Conservation (phyloP, 2,797 vertebrate genomes). For the Syngnathus rostellatus region DNA sequence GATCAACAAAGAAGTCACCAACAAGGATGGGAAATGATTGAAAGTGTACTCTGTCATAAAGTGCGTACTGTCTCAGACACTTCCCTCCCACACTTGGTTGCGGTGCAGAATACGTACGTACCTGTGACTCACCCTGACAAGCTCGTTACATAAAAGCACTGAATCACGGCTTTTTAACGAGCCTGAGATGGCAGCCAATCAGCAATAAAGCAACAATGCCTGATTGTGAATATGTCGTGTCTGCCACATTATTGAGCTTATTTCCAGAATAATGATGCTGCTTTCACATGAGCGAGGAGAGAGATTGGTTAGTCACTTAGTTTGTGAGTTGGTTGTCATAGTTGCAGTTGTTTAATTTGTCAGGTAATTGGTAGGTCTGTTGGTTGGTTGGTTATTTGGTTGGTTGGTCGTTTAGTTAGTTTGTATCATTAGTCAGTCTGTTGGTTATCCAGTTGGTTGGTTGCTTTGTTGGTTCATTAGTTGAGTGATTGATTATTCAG, state of each 20-base stretch:
- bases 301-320: neutral
- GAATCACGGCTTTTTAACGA: slow-evolving; percentile 20
- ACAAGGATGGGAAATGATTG: neutral
- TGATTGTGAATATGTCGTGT: slow-evolving; percentile 1
- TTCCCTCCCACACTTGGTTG: slow-evolving; percentile 43
- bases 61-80: slow-evolving; percentile 24
- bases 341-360: too few relatives aligned
- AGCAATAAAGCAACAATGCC: slow-evolving; percentile 1
- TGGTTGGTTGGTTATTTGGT: too few relatives aligned
- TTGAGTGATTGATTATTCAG: neutral
- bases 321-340: neutral
- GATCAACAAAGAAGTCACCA: neutral
- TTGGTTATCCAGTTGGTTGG: neutral
- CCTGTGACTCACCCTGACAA: slow-evolving; percentile 49
- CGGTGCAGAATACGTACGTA: slow-evolving; percentile 22
- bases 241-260: slow-evolving; percentile 10
- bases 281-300: neutral
- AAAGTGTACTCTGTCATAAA: neutral
- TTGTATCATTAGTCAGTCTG: too few relatives aligned
- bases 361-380: too few relatives aligned
- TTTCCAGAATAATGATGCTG: neutral
- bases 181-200: slow-evolving; percentile 16
- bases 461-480: neutral
- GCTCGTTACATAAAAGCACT: slow-evolving; percentile 43
- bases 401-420: too few relatives aligned